A percentile compares a stretch with the other conserved stretches of the same genome.
These are phyloP conservation scores for Scolanthus callimorphus DNA, from an alignment of 92 coral and sea anemone species.

Conservation along the genomic window DNA sequence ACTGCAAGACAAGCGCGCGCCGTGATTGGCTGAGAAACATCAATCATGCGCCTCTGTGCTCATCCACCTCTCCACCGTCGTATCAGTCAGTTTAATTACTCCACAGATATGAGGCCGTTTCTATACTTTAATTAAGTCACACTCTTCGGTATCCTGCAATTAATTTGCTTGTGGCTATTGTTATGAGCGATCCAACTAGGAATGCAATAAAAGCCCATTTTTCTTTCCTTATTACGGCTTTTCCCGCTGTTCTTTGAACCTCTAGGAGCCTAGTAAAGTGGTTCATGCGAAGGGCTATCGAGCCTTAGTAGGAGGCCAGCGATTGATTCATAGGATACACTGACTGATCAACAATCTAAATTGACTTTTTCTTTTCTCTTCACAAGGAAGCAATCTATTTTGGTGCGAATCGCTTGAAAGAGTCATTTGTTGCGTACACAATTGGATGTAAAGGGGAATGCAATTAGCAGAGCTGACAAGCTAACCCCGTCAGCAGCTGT, in stretches of 20 bases:
- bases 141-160: slow-evolving; percentile 47
- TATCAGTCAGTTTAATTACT: slow-evolving; percentile 71
- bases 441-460: slow-evolving; percentile 91
- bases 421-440: slow-evolving; percentile 74
- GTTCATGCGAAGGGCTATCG: slow-evolving; percentile 31
- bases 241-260: slow-evolving; percentile 51
- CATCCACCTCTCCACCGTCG: slow-evolving; percentile 60
- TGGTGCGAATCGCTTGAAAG: slow-evolving; percentile 81
- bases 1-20: slow-evolving; percentile 36
- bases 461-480: slow-evolving; percentile 84
- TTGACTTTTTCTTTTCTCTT: slow-evolving; percentile 52
- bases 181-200: slow-evolving; percentile 17
- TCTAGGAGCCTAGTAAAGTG: slow-evolving; percentile 23
- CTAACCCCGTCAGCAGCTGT: slow-evolving; percentile 80
- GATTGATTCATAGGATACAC: neutral
- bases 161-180: slow-evolving; percentile 61
- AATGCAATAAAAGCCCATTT: neutral
- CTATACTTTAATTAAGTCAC: slow-evolving; percentile 83
- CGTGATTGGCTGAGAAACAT: slow-evolving; percentile 57
- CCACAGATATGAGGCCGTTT: slow-evolving; percentile 57
- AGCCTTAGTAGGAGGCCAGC: slow-evolving; percentile 28
- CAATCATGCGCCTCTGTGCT: slow-evolving; percentile 73
- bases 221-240: slow-evolving; percentile 20
- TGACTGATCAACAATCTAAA: slow-evolving; percentile 17
- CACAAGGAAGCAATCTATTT: slow-evolving; percentile 76